Conservation (phyloP, 2,797 vertebrate genomes). For the Esox lucius region DNA sequence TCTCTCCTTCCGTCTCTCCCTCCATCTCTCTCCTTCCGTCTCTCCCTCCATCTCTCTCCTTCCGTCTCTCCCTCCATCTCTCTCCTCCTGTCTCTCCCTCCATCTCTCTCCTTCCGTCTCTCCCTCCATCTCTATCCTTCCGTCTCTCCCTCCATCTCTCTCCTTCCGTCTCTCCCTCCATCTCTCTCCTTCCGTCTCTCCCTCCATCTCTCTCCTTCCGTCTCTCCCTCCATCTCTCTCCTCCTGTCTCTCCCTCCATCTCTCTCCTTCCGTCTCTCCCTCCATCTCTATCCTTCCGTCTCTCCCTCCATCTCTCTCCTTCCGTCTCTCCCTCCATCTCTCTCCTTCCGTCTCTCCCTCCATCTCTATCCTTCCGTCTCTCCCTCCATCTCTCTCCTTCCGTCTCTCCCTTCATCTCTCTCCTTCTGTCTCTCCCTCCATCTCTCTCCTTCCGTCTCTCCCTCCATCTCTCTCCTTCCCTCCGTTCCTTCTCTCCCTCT, state of each 20-base stretch:
- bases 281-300: not conserved
- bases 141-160: no score
- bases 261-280: not conserved
- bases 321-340: not conserved
- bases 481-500: not conserved
- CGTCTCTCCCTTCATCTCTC: not conserved
- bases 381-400: not conserved
- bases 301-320: not conserved
- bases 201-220: not conserved
- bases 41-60: not conserved
- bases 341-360: not conserved
- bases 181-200: not conserved
- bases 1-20: not conserved
- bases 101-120: not conserved
- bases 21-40: not conserved
- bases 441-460: not conserved
- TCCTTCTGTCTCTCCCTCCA: not conserved
- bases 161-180: constrained; percentile 1
- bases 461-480: not conserved
- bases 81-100: no score
- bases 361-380: not conserved
- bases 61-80: not conserved
- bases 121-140: not conserved
- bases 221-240: not conserved
- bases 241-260: no score